A percentile compares a stretch with the other conserved stretches of the same genome.
Evolutionary conservation across 2,888 invertebrate species (phyloP).

Genomic region (Caenorhabditis sp.): DNA sequence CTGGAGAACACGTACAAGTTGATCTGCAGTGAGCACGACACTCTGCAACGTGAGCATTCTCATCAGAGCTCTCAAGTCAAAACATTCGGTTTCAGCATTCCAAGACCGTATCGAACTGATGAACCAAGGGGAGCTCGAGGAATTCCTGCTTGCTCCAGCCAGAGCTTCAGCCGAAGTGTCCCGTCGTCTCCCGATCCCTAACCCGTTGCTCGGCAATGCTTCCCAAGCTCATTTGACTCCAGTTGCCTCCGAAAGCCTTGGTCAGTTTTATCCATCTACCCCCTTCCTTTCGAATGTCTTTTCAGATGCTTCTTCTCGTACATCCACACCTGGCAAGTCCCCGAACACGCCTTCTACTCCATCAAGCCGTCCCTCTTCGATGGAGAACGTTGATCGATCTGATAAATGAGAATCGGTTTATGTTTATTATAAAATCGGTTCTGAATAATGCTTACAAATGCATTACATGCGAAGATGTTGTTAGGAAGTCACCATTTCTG

Average conservation of each 20-base stretch:
- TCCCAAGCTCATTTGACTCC: background rate
- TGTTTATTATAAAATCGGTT: too few relatives aligned
- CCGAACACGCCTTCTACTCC: background rate
- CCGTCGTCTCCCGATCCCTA: constrained; percentile 22
- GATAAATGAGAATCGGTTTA: background rate
- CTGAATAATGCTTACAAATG: too few relatives aligned
- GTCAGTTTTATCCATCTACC: background rate
- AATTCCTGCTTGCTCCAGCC: constrained; percentile 38
- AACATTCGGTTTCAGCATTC: constrained; percentile 23
- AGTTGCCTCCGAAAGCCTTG: background rate
- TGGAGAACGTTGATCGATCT: background rate
- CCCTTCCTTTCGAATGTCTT: background rate
- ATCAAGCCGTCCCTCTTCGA: background rate
- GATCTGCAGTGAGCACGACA: constrained; percentile 33
- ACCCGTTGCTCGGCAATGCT: constrained; percentile 3
- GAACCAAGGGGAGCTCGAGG: constrained; percentile 41
- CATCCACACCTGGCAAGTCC: background rate
- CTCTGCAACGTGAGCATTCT: constrained; percentile 17
- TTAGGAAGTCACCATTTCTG: too few relatives aligned
- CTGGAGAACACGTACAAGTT: constrained; percentile 32
- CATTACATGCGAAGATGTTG: too few relatives aligned
- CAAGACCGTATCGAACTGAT: constrained; percentile 38
- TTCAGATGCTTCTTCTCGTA: background rate
- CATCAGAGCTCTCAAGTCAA: background rate
- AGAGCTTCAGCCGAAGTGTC: constrained; percentile 42